These are phyloP conservation scores for Minunthozetes semirufus DNA, from an alignment of 2,888 invertebrate species.

Conservation along the genomic window DNA sequence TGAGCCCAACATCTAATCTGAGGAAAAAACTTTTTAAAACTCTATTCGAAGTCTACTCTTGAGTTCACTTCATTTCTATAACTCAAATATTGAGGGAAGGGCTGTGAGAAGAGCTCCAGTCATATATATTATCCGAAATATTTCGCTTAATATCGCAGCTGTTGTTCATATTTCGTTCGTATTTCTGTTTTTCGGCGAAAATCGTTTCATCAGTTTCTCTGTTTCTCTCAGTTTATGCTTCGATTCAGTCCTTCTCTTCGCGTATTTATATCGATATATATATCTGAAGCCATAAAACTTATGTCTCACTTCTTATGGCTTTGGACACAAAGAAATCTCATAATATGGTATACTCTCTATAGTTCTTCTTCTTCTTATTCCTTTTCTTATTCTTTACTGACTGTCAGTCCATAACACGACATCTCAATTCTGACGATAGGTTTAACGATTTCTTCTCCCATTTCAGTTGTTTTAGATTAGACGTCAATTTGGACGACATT, in stretches of 20 bases:
- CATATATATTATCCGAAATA: background rate
- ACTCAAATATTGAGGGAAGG: background rate
- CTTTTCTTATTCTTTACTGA: no score
- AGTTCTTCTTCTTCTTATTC: background rate
- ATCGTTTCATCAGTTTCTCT: conserved; percentile 4
- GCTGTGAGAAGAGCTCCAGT: background rate
- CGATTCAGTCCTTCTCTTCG: background rate
- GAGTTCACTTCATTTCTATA: background rate
- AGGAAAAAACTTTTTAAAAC: background rate
- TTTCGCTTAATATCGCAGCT: background rate
- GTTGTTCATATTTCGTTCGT: background rate
- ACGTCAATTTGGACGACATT: no score
- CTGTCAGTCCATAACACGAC: no score
- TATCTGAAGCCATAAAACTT: conserved; percentile 2
- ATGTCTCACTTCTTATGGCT: background rate
- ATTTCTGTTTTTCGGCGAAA: background rate
- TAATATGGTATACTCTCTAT: background rate
- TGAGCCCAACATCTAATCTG: background rate
- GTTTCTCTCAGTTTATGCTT: background rate
- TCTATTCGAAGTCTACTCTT: background rate
- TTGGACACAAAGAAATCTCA: background rate
- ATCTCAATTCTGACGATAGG: no score
- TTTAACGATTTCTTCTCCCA: no score
- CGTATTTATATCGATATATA: background rate
- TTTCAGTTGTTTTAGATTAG: no score